Conservation (phyloP, 2,888 invertebrate genomes). For the Epinotia bilunana region DNA sequence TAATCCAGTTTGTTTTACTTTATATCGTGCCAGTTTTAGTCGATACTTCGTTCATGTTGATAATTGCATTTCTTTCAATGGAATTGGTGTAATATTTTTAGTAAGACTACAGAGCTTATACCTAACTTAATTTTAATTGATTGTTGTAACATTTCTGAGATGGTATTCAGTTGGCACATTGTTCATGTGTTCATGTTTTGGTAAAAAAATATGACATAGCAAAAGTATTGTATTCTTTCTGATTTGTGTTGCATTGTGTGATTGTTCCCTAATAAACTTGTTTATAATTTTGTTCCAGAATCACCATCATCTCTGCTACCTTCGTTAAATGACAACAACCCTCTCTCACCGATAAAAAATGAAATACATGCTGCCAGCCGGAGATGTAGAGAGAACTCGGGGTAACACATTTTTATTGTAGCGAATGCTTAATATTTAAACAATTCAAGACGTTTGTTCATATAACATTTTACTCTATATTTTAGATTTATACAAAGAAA, state of each 20-base stretch:
- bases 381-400: slow-evolving; percentile 81
- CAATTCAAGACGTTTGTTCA: background rate
- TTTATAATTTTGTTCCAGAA: slow-evolving; percentile 72
- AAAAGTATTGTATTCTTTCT: background rate
- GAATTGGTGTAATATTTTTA: background rate
- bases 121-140: background rate
- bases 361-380: slow-evolving; percentile 79
- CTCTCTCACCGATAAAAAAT: slow-evolving; percentile 84
- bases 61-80: too few species aligned
- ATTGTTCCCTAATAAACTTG: background rate
- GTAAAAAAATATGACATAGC: background rate
- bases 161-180: background rate
- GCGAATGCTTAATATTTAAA: too few species aligned
- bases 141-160: background rate
- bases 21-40: background rate
- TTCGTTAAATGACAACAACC: slow-evolving; percentile 83
- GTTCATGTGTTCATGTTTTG: too few species aligned
- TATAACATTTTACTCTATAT: too few species aligned
- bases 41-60: background rate
- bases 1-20: background rate
- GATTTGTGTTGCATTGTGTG: background rate
- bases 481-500: too few species aligned
- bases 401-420: slow-evolving; percentile 58
- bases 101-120: background rate
- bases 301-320: slow-evolving; percentile 86